These are phyloP conservation scores for Pissodes strobi DNA, from an alignment of 1,140 invertebrate genomes.

Conservation along the genomic window DNA sequence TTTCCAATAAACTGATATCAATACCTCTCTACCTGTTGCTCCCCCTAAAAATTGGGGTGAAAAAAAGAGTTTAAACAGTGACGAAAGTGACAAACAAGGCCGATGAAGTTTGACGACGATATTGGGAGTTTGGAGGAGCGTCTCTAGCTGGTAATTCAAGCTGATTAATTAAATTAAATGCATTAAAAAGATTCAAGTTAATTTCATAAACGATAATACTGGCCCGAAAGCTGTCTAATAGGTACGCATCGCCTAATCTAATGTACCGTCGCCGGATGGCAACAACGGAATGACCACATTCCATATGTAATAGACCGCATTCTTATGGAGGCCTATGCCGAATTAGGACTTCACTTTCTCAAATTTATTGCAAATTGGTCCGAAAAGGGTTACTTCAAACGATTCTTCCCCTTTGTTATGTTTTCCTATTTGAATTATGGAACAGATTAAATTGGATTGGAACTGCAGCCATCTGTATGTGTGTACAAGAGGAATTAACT, in stretches of 20 bases:
- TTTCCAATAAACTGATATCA: constrained; percentile 57
- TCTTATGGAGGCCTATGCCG: constrained; percentile 5
- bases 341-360: constrained; percentile 3
- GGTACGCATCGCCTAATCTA: too few species aligned
- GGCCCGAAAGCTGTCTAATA: too few species aligned
- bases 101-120: too few species aligned
- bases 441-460: not conserved
- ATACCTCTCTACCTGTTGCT: constrained; percentile 54
- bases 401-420: not conserved
- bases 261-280: not conserved
- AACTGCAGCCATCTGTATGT: too few species aligned
- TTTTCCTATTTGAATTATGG: constrained; percentile 4
- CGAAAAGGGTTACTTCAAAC: constrained; percentile 4
- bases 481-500: too few species aligned
- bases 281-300: constrained; percentile 8
- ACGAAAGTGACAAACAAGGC: too few species aligned
- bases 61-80: constrained; percentile 42
- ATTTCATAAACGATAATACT: too few species aligned
- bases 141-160: too few species aligned
- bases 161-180: too few species aligned
- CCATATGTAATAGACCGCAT: constrained; percentile 24
- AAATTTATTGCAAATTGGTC: constrained; percentile 29
- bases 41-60: constrained; percentile 37
- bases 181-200: too few species aligned
- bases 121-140: too few species aligned